Evolutionary conservation across 2,797 vertebrate species (phyloP), one percentile per base, ranked within the genome.

Genomic region (Schizopygopsis malacanthus): DNA sequence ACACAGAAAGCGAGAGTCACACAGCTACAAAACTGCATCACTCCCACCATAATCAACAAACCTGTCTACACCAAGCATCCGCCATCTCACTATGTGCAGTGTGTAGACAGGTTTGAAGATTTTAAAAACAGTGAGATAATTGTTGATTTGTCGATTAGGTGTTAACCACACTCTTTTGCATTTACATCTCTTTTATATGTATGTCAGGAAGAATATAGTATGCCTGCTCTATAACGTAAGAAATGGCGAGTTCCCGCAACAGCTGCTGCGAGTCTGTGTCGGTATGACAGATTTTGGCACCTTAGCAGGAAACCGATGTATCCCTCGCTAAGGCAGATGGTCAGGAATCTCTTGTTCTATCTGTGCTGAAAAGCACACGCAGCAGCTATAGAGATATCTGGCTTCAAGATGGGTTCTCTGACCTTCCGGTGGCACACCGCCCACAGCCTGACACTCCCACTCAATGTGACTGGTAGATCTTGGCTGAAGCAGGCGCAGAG

Each of bases 381-480:
- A 92, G 91, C 89, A 94, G 91, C 91, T 72, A 79, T 72, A 80
- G 92, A 94, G 92, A 94, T 93, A 94, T 95, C 94, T 94, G 94
- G 94, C 94, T 93, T 93, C 93, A 95, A 95, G 93, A 96, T 93
- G 93, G 93, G 92, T 93, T 93, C 93, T 93, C 91, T 95, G 95
- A 95, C 95, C 95, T 95, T 95, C 93, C 93, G 93, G 90, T 93
- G 95, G 93, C 94, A 93, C 85, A 78, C 91, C 93, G 94, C 95
- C 95, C 92, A 94, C 94, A 92, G 93, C 91, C 92, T 75, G 92
- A 91, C 92, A 92, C 92, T 92, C 92, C 93, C 93, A 93, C 94
- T 95, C 94, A 93, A 92, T 90, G 87, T 94, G 94, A 95, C 92
- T 92, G 94, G 90, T 94, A 91, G 92, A 91, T 95, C 93, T 93